phyloP scores from a whole-genome alignment of 2,113 vertebrate species.

The Oriolus oriolus region DNA sequence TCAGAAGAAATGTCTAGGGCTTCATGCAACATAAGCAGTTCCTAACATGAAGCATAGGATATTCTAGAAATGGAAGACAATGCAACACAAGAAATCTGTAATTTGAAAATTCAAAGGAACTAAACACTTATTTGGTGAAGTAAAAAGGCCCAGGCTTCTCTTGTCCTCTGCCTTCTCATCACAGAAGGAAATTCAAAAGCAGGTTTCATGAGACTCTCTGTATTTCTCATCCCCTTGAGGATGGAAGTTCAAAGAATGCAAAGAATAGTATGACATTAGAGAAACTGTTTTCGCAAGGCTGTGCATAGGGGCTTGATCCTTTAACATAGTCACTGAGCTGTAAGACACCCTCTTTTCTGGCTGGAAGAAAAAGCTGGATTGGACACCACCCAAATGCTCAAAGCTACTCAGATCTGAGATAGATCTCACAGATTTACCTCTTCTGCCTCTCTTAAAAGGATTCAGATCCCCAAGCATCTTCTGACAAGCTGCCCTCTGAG shows the following conservation, averaged over 20 bases:
- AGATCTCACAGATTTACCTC: not conserved
- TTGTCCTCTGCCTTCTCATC: not conserved
- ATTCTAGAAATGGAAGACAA: not conserved
- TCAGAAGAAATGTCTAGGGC: not conserved
- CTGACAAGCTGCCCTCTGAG: not conserved
- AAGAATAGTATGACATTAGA: not conserved
- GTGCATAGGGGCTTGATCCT: not conserved
- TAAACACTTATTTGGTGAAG: not conserved
- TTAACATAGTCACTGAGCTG: not conserved
- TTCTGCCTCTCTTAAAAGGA: not conserved
- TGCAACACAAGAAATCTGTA: not conserved
- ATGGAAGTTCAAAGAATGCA: slow-evolving; percentile 1
- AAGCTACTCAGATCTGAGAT: not conserved
- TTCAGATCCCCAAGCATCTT: not conserved
- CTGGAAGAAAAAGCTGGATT: not conserved
- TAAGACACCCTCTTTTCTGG: not conserved
- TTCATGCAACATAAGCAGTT: not conserved
- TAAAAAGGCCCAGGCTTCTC: not conserved
- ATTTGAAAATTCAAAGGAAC: not conserved
- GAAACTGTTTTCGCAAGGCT: not conserved
- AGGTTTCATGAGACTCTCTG: not conserved
- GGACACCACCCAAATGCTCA: not conserved
- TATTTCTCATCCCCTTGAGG: not conserved
- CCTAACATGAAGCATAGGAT: not conserved
- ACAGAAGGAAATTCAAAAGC: not conserved